Base-by-base conservation (phyloP, 2,113 vertebrate genomes). In the Leuciscus idus region DNA sequence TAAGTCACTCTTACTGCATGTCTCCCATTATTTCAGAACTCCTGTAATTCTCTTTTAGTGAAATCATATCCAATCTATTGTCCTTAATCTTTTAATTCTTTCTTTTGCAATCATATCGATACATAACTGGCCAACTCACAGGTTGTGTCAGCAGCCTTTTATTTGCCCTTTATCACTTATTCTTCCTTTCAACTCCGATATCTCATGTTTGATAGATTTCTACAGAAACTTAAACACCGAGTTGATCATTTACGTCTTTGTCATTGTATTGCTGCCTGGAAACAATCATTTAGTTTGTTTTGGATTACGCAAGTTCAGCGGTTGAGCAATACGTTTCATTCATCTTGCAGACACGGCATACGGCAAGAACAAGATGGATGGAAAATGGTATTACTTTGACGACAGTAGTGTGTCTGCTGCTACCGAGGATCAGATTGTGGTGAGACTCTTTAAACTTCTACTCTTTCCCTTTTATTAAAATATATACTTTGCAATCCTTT, bases 341-440 rank as follows among this genome's bases (percentile, higher is more conserved):
- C 90, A 59, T 88, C 73, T 86, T 77, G 91, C 95, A 99, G 98
- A 99, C 91, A 97, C 98, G 0, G 97, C 96, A 12, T 97, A 98
- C 0, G 97, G 96, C 6, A 99, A 98, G 94, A 99, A 99, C 91
- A 98, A 97, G 86, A 92, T 95, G 87, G 97, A 97, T 0, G 93
- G 93, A 59, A 97, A 97, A 85, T 99, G 98, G 98, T 97, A 98
- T 94, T 96, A 97, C 93, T 99, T 99, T 61, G 98, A 99, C 3
- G 98, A 99, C 90, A 98, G 96, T 93, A 99, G 95, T 0, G 98
- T 99, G 23, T 98, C 97, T 0, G 88, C 95, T 84, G 97, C 98
- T 87, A 95, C 97, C 50, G 98, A 99, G 92, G 98, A 99, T 92
- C 97, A 99, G 94, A 99, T 99, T 92, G 97, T 99, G 96, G 98